phyloP scores from a whole-genome alignment of 2,113 vertebrate genomes.

The Cynoglossus semilaevis region DNA sequence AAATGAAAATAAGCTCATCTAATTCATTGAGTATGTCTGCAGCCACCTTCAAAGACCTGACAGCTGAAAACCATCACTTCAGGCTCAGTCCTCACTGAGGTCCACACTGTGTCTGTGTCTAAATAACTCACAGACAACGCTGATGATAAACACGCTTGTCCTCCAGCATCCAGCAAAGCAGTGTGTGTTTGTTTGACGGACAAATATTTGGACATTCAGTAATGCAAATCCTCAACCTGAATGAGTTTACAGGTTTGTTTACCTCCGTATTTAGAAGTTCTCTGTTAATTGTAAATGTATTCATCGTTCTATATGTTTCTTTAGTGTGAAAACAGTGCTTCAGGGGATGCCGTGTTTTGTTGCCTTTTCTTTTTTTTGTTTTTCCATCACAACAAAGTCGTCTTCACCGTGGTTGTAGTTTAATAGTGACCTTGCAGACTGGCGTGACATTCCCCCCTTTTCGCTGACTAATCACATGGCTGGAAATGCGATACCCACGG shows the following conservation, averaged over 20 bases:
- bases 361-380: not conserved
- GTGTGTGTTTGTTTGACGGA: not conserved
- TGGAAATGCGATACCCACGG: constrained; percentile 51
- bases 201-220: too few relatives aligned
- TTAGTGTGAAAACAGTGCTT: not conserved
- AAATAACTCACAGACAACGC: constrained; percentile 5
- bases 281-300: too few relatives aligned
- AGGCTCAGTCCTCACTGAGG: not conserved
- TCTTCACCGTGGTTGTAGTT: constrained; percentile 25
- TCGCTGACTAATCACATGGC: constrained; percentile 52
- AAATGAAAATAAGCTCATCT: too few relatives aligned
- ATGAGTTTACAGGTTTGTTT: too few relatives aligned
- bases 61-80: constrained; percentile 21
- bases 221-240: too few relatives aligned
- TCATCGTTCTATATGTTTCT: too few relatives aligned
- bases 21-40: not conserved
- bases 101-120: not conserved
- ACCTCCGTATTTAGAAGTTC: too few relatives aligned
- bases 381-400: not conserved
- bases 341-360: not conserved
- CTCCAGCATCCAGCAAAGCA: not conserved
- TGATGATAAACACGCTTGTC: not conserved
- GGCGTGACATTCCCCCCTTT: constrained; percentile 48
- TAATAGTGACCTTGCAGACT: constrained; percentile 47
- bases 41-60: constrained; percentile 7